Percentiles rank a stretch among this genome's conserved stretches.
These are phyloP conservation scores for Semotilus atromaculatus DNA, from an alignment of 2,797 vertebrate genomes.

Conservation along the genomic window DNA sequence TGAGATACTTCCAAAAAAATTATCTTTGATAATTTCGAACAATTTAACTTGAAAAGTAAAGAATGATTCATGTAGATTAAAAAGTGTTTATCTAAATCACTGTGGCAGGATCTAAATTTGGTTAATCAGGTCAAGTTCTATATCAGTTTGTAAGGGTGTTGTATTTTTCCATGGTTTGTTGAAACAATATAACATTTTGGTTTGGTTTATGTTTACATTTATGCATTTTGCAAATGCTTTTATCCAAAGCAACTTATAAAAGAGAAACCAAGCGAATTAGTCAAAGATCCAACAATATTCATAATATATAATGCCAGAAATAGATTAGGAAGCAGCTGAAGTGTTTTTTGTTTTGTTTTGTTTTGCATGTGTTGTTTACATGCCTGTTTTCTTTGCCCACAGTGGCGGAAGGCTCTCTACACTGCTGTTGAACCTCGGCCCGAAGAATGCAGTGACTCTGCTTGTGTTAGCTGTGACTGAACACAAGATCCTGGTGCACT, in stretches of 20 bases:
- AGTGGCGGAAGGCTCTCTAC: slow-evolving; percentile 96
- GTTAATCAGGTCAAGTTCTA: not conserved
- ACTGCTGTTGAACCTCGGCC: slow-evolving; percentile 95
- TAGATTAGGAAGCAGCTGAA: not conserved
- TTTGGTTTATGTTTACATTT: not conserved
- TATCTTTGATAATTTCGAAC: not conserved
- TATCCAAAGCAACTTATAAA: not conserved
- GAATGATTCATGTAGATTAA: not conserved
- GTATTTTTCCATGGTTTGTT: not conserved
- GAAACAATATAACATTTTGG: too few relatives aligned
- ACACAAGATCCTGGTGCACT: slow-evolving; percentile 99
- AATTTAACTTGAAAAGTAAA: not conserved
- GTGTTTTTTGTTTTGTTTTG: not conserved
- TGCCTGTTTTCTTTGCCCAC: slow-evolving; percentile 41
- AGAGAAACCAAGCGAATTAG: not conserved
- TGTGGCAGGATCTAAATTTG: not conserved
- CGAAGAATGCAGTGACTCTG: slow-evolving; percentile 93
- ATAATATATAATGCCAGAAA: not conserved
- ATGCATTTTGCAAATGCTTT: not conserved
- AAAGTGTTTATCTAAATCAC: not conserved
- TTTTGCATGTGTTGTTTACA: slow-evolving; percentile 9
- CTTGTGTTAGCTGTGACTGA: slow-evolving; percentile 97
- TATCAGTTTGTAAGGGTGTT: not conserved
- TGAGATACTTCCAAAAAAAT: not conserved
- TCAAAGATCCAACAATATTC: not conserved